A percentile compares a stretch with the other conserved stretches of the same genome.
Conservation (phyloP, 1,140 invertebrate genomes). For the Drosophila trapezifrons region DNA sequence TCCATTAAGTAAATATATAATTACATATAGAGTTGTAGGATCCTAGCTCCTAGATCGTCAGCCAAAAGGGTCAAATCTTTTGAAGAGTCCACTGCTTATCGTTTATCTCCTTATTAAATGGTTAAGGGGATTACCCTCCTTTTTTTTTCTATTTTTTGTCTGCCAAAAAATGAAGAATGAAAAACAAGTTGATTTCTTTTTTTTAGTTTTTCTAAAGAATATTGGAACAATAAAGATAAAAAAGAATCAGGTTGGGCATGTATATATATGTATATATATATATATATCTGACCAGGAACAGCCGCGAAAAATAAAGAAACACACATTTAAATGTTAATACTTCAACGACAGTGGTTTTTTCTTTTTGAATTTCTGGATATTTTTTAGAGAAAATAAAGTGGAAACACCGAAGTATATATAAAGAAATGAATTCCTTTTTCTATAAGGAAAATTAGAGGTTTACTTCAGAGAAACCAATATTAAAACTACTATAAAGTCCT, state of each 20-base stretch:
- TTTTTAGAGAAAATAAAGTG: neutral
- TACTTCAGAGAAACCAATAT: no score
- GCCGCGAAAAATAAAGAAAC: slow-evolving; percentile 1
- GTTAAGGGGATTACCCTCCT: no score
- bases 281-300: neutral
- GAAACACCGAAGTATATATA: neutral
- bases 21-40: neutral
- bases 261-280: neutral
- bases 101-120: no score
- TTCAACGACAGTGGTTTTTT: neutral
- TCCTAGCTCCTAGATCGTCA: slow-evolving; percentile 6
- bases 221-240: slow-evolving; percentile 3
- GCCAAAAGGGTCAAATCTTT: neutral
- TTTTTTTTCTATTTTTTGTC: neutral
- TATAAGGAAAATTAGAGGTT: no score
- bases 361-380: neutral
- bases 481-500: no score
- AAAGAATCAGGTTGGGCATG: neutral
- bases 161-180: slow-evolving; percentile 1
- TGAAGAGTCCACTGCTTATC: neutral
- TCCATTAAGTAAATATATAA: neutral
- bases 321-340: slow-evolving; percentile 7
- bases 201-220: neutral
- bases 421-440: no score
- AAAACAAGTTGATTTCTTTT: neutral